These are phyloP conservation scores for Athene noctua DNA, from an alignment of 2,113 vertebrate species.

Conservation along the genomic window DNA sequence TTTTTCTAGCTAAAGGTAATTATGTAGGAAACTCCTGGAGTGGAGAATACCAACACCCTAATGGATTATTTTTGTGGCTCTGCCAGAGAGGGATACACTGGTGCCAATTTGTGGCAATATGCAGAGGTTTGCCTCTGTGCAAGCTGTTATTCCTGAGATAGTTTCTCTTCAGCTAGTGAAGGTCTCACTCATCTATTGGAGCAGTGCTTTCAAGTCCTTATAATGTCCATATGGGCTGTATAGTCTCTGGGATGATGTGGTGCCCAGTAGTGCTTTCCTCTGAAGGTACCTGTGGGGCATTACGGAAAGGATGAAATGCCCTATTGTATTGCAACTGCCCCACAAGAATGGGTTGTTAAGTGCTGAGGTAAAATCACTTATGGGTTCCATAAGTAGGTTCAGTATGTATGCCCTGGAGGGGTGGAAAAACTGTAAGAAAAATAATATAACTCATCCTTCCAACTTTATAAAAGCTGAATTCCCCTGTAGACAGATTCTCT, in stretches of 20 bases:
- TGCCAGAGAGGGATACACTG: background rate
- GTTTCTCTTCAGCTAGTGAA: background rate
- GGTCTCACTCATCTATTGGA: fast-evolving
- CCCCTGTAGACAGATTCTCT: background rate
- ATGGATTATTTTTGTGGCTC: background rate
- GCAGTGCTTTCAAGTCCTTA: background rate
- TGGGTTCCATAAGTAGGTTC: background rate
- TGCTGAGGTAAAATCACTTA: background rate
- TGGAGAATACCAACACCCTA: background rate
- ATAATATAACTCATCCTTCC: background rate
- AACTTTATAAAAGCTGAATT: background rate
- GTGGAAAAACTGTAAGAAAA: background rate
- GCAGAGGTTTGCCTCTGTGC: background rate
- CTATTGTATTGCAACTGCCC: background rate
- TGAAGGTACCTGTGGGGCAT: background rate
- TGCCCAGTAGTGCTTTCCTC: background rate
- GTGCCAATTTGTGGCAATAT: background rate
- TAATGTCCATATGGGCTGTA: background rate
- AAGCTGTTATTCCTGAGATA: background rate
- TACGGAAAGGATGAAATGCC: background rate
- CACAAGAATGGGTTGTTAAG: background rate
- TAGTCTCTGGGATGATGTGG: background rate
- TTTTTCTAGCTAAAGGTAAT: background rate
- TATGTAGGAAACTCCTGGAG: background rate
- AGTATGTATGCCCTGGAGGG: background rate